Evolutionary conservation across 1,140 invertebrate genomes (phyloP), one percentile per base, ranked within the genome.

Genomic region (Trichogramma pretiosum): DNA sequence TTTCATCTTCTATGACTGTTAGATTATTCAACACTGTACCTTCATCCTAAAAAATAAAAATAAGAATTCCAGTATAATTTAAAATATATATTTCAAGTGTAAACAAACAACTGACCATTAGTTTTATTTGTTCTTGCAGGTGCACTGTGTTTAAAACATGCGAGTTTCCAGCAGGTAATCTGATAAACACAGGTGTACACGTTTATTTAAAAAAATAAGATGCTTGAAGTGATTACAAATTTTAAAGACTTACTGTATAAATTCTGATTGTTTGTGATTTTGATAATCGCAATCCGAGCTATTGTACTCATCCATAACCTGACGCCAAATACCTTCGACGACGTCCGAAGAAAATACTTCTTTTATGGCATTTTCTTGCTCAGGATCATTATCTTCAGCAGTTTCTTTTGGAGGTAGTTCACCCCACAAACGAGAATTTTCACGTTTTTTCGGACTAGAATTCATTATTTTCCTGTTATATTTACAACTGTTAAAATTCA

Each of bases 241-340:
- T n/a, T 30, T 30, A 42, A 34, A 19, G 40, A 50, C 55, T 54
- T 52, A 69, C 67, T 68, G 62, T 39, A 70, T 57, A 53, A 61
- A 68, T 48, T 72, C 65, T n/a, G 57, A 54, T 50, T 69, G 63
- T 16, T 42, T 58, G 17, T 69, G 63, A 30, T 59, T 61, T 44
- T 64, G 61, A 56, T 64, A 67, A 53, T 72, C 66, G 30, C 60
- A 66, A 17, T 69, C 67, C 3, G 56, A 49, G 32, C 55, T 61
- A 24, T 60, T 68, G 0, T 60, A 60, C 14, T 70, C 68, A 28
- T 72, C 67, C 37, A 70, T 56, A 30, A 69, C 68, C 60, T 70
- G 66, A 47, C 68, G 60, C 70, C 67, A 70, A 32, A 71, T 55
- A 60, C 70, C 71, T 56, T 72, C 68, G 52, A 72, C 70, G 9